phyloP scores from a whole-genome alignment of 1,140 invertebrate genomes.

The Saccostrea cuccullata region DNA sequence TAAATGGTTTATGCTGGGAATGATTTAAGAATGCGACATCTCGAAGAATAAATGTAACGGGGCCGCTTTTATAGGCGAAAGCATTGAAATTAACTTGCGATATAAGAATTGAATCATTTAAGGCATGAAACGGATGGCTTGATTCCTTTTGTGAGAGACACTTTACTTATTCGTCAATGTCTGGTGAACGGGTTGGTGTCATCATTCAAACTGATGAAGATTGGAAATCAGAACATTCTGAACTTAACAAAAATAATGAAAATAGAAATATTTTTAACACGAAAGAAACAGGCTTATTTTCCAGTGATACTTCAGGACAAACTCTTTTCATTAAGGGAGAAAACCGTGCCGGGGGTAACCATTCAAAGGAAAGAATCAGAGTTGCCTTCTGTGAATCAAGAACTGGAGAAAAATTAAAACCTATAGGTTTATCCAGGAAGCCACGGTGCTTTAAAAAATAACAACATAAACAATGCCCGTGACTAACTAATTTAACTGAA shows the following conservation, averaged over 20 bases:
- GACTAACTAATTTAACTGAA: constrained; percentile 49
- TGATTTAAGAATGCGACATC: too few relatives aligned
- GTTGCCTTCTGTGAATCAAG: constrained; percentile 51
- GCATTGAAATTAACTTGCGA: too few relatives aligned
- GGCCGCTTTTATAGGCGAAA: too few relatives aligned
- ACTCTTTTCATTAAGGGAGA: constrained; percentile 58
- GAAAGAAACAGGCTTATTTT: constrained; percentile 66
- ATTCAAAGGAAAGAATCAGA: constrained; percentile 63
- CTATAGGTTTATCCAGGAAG: constrained; percentile 54
- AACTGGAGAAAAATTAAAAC: constrained; percentile 52
- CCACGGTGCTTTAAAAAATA: constrained; percentile 56
- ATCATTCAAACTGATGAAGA: too few relatives aligned
- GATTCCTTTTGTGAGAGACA: too few relatives aligned
- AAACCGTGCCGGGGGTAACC: constrained; percentile 58
- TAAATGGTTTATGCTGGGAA: too few relatives aligned
- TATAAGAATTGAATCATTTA: too few relatives aligned
- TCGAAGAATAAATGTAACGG: too few relatives aligned
- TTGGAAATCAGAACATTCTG: background rate
- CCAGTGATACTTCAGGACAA: constrained; percentile 57
- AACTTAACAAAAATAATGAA: constrained; percentile 44
- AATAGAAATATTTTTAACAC: constrained; percentile 61
- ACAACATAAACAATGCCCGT: constrained; percentile 53
- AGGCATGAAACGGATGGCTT: too few relatives aligned
- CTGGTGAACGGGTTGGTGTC: too few relatives aligned
- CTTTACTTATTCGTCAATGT: too few relatives aligned